Percentiles rank a stretch among this genome's conserved stretches.
Evolutionary conservation across 2,113 vertebrate species (phyloP).

Genomic region (Numenius arquata): DNA sequence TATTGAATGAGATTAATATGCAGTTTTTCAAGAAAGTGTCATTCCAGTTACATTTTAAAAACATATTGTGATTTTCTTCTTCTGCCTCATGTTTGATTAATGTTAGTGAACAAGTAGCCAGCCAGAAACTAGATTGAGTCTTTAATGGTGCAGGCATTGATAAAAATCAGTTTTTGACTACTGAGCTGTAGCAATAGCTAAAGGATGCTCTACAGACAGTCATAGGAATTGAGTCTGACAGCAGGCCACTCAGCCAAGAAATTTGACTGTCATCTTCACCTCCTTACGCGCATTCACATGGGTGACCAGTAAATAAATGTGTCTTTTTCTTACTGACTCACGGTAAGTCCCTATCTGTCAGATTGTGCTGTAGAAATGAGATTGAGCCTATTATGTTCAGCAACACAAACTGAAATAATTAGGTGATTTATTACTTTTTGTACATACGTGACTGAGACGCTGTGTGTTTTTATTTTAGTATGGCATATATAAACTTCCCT

Average conservation of each 20-base stretch:
- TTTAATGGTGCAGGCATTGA: not conserved
- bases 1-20: not conserved
- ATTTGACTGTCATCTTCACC: conserved; percentile 69
- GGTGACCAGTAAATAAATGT: conserved; percentile 72
- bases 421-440: conserved; percentile 21
- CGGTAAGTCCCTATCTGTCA: conserved; percentile 45
- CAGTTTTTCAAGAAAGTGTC: not conserved
- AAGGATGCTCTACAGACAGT: conserved; percentile 54
- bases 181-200: conserved; percentile 24
- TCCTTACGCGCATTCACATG: conserved; percentile 55
- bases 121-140: not conserved
- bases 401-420: conserved; percentile 26
- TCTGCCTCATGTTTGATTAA: not conserved
- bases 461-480: not conserved
- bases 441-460: not conserved
- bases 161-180: conserved; percentile 43
- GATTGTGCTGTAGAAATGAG: conserved; percentile 10
- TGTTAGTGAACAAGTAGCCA: not conserved
- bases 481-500: not conserved
- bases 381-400: not conserved
- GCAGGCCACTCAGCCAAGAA: conserved; percentile 66
- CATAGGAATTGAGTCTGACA: conserved; percentile 67
- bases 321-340: conserved; percentile 58
- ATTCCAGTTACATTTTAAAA: not conserved
- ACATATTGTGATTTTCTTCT: not conserved